A percentile compares a stretch with the other conserved stretches of the same genome.
These are phyloP conservation scores for Drosophila fulvimacula DNA, from an alignment of 2,888 invertebrate genomes.

Conservation along the genomic window DNA sequence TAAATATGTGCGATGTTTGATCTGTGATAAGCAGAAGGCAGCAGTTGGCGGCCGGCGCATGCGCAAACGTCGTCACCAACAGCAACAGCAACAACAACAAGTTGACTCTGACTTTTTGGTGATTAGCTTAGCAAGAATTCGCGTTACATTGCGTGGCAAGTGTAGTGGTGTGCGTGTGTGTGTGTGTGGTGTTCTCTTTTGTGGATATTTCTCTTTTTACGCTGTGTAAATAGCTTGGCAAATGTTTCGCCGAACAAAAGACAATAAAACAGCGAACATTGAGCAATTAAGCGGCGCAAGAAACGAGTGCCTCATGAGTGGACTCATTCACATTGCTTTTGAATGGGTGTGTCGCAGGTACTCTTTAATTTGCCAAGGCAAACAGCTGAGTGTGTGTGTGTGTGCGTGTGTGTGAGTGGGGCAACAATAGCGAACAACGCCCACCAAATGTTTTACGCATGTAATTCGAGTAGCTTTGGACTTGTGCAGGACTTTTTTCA, in stretches of 20 bases:
- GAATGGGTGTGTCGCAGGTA: conserved; percentile 67
- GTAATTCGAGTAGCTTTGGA: conserved; percentile 66
- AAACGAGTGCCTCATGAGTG: conserved; percentile 50
- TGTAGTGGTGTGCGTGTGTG: conserved; percentile 27
- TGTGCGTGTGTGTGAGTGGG: conserved; percentile 22
- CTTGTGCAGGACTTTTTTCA: conserved; percentile 9
- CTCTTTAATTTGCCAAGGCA: conserved; percentile 58
- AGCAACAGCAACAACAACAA: conserved; percentile 28
- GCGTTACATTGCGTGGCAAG: conserved; percentile 65
- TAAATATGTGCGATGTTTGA: conserved; percentile 70
- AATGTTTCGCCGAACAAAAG: conserved; percentile 70
- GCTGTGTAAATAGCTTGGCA: conserved; percentile 65
- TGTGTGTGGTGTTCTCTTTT: conserved; percentile 37
- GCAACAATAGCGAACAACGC: conserved; percentile 38
- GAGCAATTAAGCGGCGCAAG: conserved; percentile 67
- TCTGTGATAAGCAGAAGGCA: conserved; percentile 63
- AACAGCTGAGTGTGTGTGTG: conserved; percentile 23
- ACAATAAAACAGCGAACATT: conserved; percentile 65
- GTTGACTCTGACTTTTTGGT: conserved; percentile 68
- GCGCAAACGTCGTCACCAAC: conserved; percentile 58
- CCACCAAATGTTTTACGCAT: conserved; percentile 56
- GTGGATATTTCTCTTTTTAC: conserved; percentile 39
- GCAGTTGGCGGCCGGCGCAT: conserved; percentile 49
- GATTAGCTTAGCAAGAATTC: conserved; percentile 80
- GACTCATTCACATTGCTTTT: conserved; percentile 46